These are phyloP conservation scores for Hippasteria phrygiana DNA, from an alignment of 53 echinoderm and acorn worm genomes.

Conservation along the genomic window DNA sequence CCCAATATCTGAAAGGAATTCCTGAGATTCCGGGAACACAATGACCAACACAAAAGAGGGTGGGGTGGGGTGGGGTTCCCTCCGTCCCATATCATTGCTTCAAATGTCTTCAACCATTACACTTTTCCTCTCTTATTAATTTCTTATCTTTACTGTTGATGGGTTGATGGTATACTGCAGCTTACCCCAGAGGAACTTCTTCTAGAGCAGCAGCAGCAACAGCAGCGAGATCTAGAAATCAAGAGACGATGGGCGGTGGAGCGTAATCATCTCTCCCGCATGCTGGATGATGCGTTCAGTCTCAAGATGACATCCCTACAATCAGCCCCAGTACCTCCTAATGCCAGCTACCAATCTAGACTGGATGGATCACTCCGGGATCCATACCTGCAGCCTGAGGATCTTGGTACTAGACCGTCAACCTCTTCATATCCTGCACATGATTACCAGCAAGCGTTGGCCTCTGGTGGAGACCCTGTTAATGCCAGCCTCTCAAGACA, in stretches of 20 bases:
- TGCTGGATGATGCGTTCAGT: constrained; percentile 62
- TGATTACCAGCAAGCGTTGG: not conserved
- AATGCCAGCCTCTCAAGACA: not conserved
- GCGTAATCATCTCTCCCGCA: constrained; percentile 43
- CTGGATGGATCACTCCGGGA: not conserved
- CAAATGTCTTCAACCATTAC: no score
- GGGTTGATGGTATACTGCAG: not conserved
- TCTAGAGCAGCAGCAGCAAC: constrained; percentile 22
- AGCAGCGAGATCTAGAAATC: constrained; percentile 57
- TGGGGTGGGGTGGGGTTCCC: no score
- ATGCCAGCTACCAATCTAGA: not conserved
- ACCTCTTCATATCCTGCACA: not conserved
- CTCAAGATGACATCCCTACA: constrained; percentile 33
- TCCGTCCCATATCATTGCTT: not conserved
- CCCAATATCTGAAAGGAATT: no score
- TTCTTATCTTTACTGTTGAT: not conserved
- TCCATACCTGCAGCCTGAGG: constrained; percentile 9
- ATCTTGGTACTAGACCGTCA: constrained; percentile 7
- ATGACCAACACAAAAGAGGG: no score
- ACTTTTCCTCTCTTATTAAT: no score
- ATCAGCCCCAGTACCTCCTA: not conserved
- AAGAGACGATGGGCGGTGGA: constrained; percentile 54
- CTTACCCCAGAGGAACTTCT: constrained; percentile 33
- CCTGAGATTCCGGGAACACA: no score
- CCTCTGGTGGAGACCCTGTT: not conserved